Percentiles rank a stretch among this genome's conserved stretches.
Evolutionary conservation across 2,797 vertebrate species (phyloP).

Genomic region (Manis crassicaudata): DNA sequence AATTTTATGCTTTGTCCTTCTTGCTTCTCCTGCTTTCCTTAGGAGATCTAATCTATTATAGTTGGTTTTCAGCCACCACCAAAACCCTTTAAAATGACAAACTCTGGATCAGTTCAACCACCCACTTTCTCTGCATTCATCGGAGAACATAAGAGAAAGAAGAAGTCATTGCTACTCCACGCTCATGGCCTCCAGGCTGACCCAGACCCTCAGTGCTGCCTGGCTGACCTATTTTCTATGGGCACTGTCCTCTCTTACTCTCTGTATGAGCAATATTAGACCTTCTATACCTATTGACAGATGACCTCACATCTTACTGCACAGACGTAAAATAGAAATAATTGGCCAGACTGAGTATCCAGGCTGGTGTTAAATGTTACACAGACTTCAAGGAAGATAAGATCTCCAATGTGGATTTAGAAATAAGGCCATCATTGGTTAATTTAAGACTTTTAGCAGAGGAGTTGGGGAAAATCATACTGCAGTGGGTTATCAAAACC

Average conservation of each 20-base stretch:
- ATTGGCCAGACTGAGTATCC: background rate
- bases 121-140: background rate
- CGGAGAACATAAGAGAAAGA: background rate
- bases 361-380: background rate
- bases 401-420: background rate
- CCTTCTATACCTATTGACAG: background rate
- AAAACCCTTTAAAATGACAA: slow-evolving; percentile 9
- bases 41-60: background rate
- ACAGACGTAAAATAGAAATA: background rate
- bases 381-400: background rate
- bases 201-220: background rate
- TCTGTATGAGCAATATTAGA: background rate
- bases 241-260: background rate
- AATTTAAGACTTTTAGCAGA: background rate
- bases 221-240: background rate
- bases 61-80: background rate
- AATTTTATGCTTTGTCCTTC: background rate
- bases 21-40: slow-evolving; percentile 23
- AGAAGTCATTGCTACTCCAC: background rate
- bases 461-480: background rate
- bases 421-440: background rate
- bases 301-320: background rate
- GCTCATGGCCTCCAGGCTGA: background rate
- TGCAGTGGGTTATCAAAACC: background rate
- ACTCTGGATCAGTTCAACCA: background rate